Conservation (phyloP, 2,113 vertebrate species). For the human (Homo sapiens) region DNA sequence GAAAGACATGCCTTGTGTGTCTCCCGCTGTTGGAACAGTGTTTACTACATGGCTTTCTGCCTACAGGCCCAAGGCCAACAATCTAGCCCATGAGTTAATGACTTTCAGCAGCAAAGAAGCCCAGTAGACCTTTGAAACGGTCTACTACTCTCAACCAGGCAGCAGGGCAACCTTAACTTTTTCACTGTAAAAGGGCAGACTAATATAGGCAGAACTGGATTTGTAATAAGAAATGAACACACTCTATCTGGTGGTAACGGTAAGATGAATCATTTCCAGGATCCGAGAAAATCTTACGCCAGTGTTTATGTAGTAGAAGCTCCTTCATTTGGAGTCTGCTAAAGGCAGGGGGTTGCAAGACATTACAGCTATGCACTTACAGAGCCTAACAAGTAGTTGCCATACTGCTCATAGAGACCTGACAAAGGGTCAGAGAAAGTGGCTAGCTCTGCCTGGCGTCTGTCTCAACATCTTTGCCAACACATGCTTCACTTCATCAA, state of each 20-base stretch:
- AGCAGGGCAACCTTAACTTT: not conserved
- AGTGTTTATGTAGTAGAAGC: not conserved
- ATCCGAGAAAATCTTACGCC: not conserved
- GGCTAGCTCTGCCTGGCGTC: not conserved
- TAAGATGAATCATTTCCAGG: not conserved
- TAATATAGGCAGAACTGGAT: not conserved
- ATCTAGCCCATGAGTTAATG: not conserved
- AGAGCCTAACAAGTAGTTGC: not conserved
- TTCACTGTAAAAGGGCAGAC: not conserved
- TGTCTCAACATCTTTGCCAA: not conserved
- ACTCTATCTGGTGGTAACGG: not conserved
- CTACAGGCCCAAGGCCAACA: slow-evolving; percentile 7
- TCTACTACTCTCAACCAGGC: not conserved
- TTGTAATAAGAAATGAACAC: not conserved
- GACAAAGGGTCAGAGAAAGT: not conserved
- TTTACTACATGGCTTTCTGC: not conserved
- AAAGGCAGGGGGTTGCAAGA: not conserved
- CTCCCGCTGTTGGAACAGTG: not conserved
- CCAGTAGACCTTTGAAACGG: not conserved
- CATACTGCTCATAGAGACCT: not conserved
- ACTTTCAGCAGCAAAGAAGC: not conserved
- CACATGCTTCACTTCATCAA: not conserved
- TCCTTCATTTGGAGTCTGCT: not conserved
- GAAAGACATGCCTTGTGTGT: not conserved
- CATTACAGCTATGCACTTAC: not conserved